Evolutionary conservation across 2,797 vertebrate species (phyloP), one percentile per base, ranked within the genome.

Genomic region (Cichlasoma orientale): DNA sequence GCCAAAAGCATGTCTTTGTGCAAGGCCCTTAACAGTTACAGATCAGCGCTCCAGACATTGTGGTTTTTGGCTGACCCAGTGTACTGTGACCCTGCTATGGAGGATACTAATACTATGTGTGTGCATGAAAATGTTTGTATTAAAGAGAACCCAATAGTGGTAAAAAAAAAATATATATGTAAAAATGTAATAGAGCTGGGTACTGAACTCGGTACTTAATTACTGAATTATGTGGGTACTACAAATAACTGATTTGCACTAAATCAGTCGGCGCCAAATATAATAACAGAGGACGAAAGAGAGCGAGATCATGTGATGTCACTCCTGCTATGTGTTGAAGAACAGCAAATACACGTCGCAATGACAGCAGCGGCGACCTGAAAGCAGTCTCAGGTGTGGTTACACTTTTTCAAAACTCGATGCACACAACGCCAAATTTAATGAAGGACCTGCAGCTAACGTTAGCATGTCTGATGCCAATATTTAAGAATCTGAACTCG

Each of bases 21-120:
- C 71, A 70, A 66, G 73, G 72, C 72, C 78, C 84, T 86, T 84
- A 90, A 86, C 86, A 87, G 86, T 82, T 58, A 88, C 89, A 92
- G 84, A 88, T 90, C 89, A 90, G 82, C n/a, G 80, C 78, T 86
- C 63, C 72, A 89, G 89, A 90, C 87, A 79, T 80, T 74, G 77
- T 77, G 82, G 12, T 74, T 82, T 79, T 85, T 91, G 91, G 90
- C 81, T 89, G 90, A 91, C 82, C 86, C 80, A 38, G 56, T 63
- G 58, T 73, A 41, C 66, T 74, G 83, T 86, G 81, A 87, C 76
- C 80, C 85, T 54, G 70, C 53, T 72, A 58, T 10, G 25, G 19
- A 68, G 66, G 66, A 77, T 44, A 70, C 41, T 25, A 53, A 80
- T n/a, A 33, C 44, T 56, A 29, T 33, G 29, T 61, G 36, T 59